Percentiles rank a stretch among this genome's conserved stretches.
These are phyloP conservation scores for Diadophis punctatus DNA, from an alignment of 2,113 vertebrate genomes.

Conservation along the genomic window DNA sequence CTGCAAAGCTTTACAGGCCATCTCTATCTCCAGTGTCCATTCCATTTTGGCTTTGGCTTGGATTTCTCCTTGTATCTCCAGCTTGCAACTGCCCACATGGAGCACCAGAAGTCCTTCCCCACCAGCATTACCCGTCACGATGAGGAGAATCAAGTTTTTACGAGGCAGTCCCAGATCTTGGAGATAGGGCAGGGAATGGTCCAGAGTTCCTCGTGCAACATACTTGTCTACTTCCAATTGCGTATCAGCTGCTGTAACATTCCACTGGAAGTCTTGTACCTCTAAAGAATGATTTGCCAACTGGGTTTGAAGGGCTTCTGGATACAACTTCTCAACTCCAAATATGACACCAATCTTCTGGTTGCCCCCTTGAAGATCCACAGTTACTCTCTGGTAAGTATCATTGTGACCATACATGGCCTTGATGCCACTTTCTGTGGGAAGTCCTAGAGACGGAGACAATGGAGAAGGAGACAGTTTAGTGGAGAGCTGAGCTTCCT, in stretches of 20 bases:
- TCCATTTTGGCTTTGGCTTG: constrained; percentile 36
- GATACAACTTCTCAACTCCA: constrained; percentile 33
- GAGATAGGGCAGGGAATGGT: constrained; percentile 66
- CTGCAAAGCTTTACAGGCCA: constrained; percentile 65
- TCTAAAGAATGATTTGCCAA: constrained; percentile 60
- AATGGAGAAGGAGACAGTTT: not conserved
- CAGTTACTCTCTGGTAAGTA: constrained; percentile 38
- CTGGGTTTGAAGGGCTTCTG: constrained; percentile 30
- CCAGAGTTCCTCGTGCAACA: constrained; percentile 60
- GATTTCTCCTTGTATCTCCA: constrained; percentile 60
- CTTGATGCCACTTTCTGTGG: constrained; percentile 50
- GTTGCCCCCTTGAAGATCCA: constrained; percentile 60
- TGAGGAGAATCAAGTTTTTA: constrained; percentile 54
- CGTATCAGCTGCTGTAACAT: constrained; percentile 58
- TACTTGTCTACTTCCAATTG: constrained; percentile 57
- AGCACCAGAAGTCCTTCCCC: constrained; percentile 60
- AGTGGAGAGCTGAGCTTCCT: not conserved
- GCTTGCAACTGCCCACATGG: constrained; percentile 66
- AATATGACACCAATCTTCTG: constrained; percentile 60
- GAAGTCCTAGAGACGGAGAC: constrained; percentile 65
- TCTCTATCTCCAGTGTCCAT: constrained; percentile 69
- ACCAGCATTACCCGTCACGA: constrained; percentile 38
- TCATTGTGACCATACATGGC: constrained; percentile 45
- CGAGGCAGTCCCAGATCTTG: constrained; percentile 65
- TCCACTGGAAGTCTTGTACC: constrained; percentile 72